A percentile compares a stretch with the other conserved stretches of the same genome.
These are phyloP conservation scores for Pammene fasciana DNA, from an alignment of 2,888 invertebrate genomes.

Conservation along the genomic window DNA sequence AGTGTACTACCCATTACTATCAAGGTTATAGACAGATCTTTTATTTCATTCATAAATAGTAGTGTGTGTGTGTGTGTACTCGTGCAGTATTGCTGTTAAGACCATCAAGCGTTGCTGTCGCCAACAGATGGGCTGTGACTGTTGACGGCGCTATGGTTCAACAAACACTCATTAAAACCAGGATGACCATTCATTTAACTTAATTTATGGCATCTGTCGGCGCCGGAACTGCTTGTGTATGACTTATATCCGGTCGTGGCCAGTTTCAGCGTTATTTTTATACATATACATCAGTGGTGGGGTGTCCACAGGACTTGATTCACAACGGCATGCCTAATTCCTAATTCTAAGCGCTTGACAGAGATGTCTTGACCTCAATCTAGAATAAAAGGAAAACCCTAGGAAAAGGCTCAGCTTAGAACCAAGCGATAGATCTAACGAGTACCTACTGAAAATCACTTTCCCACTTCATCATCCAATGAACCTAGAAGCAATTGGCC, in stretches of 20 bases:
- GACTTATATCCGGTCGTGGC: not conserved
- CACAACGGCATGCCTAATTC: too few relatives aligned
- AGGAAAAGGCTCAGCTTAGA: too few relatives aligned
- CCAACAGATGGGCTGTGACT: conserved; percentile 13
- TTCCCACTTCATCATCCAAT: not conserved
- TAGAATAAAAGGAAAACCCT: too few relatives aligned
- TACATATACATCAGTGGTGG: too few relatives aligned
- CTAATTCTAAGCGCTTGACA: too few relatives aligned
- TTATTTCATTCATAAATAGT: too few relatives aligned
- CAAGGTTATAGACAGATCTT: too few relatives aligned
- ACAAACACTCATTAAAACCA: conserved; percentile 7
- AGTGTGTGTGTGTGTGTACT: too few relatives aligned
- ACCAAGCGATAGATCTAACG: too few relatives aligned
- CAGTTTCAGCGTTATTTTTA: not conserved
- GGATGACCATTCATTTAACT: conserved; percentile 4
- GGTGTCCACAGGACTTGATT: too few relatives aligned
- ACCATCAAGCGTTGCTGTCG: conserved; percentile 8
- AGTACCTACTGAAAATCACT: not conserved
- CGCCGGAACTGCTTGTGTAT: not conserved
- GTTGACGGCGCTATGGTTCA: conserved; percentile 13
- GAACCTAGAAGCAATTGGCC: conserved; percentile 15
- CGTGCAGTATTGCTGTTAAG: not conserved
- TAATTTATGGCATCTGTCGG: conserved; percentile 1
- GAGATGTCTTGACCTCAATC: too few relatives aligned
- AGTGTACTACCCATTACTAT: too few relatives aligned